A percentile compares a stretch with the other conserved stretches of the same genome.
These are phyloP conservation scores for Habrosyne pyritoides DNA, from an alignment of 2,888 invertebrate genomes.

Conservation along the genomic window DNA sequence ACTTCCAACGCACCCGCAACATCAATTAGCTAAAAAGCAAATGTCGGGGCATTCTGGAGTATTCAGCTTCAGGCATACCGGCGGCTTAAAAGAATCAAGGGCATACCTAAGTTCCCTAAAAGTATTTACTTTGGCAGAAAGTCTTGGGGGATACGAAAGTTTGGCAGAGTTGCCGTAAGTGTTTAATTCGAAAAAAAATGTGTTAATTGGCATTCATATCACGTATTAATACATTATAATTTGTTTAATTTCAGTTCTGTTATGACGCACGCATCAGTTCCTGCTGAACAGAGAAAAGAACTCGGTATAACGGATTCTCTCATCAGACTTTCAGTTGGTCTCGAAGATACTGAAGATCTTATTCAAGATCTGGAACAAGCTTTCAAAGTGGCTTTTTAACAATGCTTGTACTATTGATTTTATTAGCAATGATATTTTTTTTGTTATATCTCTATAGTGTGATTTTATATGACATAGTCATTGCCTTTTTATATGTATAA, in stretches of 20 bases:
- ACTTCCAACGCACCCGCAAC: constrained; percentile 93
- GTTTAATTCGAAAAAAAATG: neutral
- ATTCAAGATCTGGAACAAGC: constrained; percentile 93
- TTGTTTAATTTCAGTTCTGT: constrained; percentile 84
- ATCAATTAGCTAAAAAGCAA: constrained; percentile 91
- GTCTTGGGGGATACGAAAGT: constrained; percentile 97
- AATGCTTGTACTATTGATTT: neutral
- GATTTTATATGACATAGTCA: neutral
- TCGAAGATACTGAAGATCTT: constrained; percentile 94
- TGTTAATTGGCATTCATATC: neutral
- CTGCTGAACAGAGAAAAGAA: constrained; percentile 86
- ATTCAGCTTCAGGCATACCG: constrained; percentile 94
- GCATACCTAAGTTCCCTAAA: constrained; percentile 90
- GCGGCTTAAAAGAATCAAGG: constrained; percentile 87
- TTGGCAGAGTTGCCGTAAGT: constrained; percentile 96
- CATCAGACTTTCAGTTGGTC: constrained; percentile 94
- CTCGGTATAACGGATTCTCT: constrained; percentile 93
- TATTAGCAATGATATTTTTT: neutral
- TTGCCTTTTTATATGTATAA: neutral
- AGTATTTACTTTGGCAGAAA: constrained; percentile 94
- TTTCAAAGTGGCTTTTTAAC: constrained; percentile 80
- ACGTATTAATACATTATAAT: constrained; percentile 8
- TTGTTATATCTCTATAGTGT: neutral
- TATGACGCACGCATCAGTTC: constrained; percentile 98
- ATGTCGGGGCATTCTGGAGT: constrained; percentile 95